phyloP scores from a whole-genome alignment of 2,888 invertebrate species.

The Dynastes maya region DNA sequence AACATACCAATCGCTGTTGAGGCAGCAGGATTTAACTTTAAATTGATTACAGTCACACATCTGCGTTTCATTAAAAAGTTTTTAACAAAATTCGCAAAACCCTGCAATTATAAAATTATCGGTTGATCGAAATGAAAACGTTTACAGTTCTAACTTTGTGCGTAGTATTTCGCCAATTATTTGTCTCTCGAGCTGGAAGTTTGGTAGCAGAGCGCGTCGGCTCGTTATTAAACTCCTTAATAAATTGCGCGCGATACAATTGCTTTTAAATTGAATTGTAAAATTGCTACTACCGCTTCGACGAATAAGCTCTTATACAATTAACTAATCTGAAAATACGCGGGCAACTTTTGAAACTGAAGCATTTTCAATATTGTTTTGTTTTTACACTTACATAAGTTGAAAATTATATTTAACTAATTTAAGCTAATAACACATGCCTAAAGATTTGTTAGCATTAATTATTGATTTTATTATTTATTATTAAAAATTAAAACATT shows the following conservation, averaged over 20 bases:
- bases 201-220: background rate
- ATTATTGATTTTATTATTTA: no score
- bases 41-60: constrained; percentile 6
- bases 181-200: background rate
- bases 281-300: constrained; percentile 18
- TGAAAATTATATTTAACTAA: background rate
- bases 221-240: constrained; percentile 29
- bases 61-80: constrained; percentile 19
- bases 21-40: background rate
- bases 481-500: no score
- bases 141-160: background rate
- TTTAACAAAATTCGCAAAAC: background rate
- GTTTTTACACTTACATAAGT: background rate
- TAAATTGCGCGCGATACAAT: constrained; percentile 32
- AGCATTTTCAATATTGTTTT: background rate
- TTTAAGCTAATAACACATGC: background rate
- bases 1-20: no score
- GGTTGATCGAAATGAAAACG: background rate
- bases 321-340: constrained; percentile 21
- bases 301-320: background rate
- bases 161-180: constrained; percentile 12
- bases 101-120: constrained; percentile 20
- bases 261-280: constrained; percentile 34
- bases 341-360: background rate
- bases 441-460: no score